Base-by-base conservation (phyloP, 2,888 invertebrate genomes). In the Agriopis leucophaearia region DNA sequence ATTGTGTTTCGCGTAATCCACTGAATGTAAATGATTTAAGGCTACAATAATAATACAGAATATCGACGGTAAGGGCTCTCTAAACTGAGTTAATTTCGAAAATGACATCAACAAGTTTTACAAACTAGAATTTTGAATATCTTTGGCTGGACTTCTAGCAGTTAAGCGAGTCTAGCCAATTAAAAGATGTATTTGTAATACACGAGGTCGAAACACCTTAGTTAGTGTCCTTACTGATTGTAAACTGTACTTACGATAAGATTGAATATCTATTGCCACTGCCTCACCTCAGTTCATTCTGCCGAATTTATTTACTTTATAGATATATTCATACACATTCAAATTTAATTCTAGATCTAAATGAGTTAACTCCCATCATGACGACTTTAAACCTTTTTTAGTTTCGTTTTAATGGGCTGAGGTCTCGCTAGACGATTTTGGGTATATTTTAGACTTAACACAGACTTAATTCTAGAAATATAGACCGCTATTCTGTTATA, bases 1-100 rank as follows among this genome's bases (percentile, higher is more conserved):
- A 71, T 82, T 90, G 83, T 83, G 76, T 82, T 90, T 90, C 86
- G 84, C 81, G 79, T 89, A 92, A 93, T 91, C 91, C 87, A 92
- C 88, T 92, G 91, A 75, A 74, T 69, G 74, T 67, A 57, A 61
- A 64, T 74, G 72, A 73, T 71, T 66, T 80, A 77, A 78, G 27
- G 73, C 75, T 61, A 77, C 77, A 76, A 48, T 48, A 50, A 48
- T 52, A 60, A 45, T n/a, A 7, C 27, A 61, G 56, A 40, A 51
- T 64, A 51, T 40, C 50, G 69, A 69, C 64, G 60, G 52, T 71
- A 63, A 58, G 59, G 59, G 45, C 13, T 35, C 55, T 38, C 40
- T n/a, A 27, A 13, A 1, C 27, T 27, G 42, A 54, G 15, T 16
- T 7, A 15, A 42, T 42, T 27, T 16, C 40, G 16, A 42, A 42